Evolutionary conservation across 2,113 vertebrate species (phyloP), one percentile per base, ranked within the genome.

Genomic region (Hymenochirus boettgeri): DNA sequence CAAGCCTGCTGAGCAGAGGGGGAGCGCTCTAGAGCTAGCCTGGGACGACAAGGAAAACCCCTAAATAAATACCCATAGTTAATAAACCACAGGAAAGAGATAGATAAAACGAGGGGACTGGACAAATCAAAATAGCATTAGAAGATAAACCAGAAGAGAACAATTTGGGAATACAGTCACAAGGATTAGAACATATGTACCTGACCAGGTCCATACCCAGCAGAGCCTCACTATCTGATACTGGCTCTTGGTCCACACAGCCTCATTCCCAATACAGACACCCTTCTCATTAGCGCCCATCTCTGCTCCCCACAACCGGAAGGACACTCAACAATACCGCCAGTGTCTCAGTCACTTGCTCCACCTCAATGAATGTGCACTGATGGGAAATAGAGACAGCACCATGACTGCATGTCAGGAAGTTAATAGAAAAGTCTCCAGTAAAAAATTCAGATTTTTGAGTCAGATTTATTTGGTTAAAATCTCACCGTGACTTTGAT

Each of bases 251-350:
- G 91, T 98, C 95, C 96, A 98, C 18, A 98, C 90, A 0, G 93
- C 95, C 77, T 98, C 95, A 0, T 98, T 98, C 69, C 95, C 95
- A 47, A 97, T 85, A 45, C 95, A 97, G 70, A 98, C 93, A 0
- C 95, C 92, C 4, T 85, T 82, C 18, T 96, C 91, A 1, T 92
- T 98, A 63, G 95, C 92, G 0, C 95, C 95, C 92, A 98, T 97
- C 82, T 97, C 95, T 0, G 94, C 95, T 0, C 95, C 95, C 95
- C 95, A 97, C 69, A 98, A 82, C 95, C 95, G 97, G 56, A 94
- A 85, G 95, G 7, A 93, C 90, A 75, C 94, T 96, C 72, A 97
- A 85, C 65, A 96, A 71, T 54, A 95, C 89, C 0, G 91, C 92
- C 0, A 90, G 78, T 0, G 93, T 97, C 39, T 64, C 79, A 46